Conservation (phyloP, 2,888 invertebrate species). For the Microlaimidae sp. region DNA sequence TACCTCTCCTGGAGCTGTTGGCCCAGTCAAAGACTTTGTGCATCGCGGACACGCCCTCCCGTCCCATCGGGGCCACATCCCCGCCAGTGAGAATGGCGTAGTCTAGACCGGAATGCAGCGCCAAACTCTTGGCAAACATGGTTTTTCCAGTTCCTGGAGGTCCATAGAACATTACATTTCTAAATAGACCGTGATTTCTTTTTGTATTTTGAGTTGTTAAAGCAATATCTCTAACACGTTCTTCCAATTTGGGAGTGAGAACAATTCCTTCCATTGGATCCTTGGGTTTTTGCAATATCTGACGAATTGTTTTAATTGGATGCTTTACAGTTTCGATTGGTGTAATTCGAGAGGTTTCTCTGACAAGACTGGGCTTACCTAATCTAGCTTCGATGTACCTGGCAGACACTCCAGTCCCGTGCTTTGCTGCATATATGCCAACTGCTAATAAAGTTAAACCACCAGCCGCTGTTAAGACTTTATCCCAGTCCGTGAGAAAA, state of each 20-base stretch:
- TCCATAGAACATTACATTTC: slow-evolving; percentile 92
- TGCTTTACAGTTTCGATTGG: slow-evolving; percentile 60
- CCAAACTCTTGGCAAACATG: slow-evolving; percentile 83
- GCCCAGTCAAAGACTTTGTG: slow-evolving; percentile 68
- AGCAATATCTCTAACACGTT: slow-evolving; percentile 77
- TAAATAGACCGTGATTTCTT: slow-evolving; percentile 72
- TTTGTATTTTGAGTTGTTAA: slow-evolving; percentile 96
- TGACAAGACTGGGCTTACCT: slow-evolving; percentile 65
- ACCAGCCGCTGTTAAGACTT: slow-evolving; percentile 76
- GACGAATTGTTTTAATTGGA: slow-evolving; percentile 49
- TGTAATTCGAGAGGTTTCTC: slow-evolving; percentile 42
- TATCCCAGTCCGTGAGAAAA: slow-evolving; percentile 84
- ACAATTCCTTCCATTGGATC: slow-evolving; percentile 77
- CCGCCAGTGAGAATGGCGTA: slow-evolving; percentile 97
- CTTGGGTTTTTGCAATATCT: slow-evolving; percentile 44
- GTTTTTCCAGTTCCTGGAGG: slow-evolving; percentile 97
- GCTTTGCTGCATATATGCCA: slow-evolving; percentile 85
- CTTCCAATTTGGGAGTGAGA: slow-evolving; percentile 75
- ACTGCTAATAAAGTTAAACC: slow-evolving; percentile 77
- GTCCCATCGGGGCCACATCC: slow-evolving; percentile 91
- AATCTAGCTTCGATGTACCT: slow-evolving; percentile 79
- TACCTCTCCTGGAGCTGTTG: slow-evolving; percentile 42
- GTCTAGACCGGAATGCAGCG: slow-evolving; percentile 92
- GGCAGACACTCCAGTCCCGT: slow-evolving; percentile 69
- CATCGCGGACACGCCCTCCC: slow-evolving; percentile 90